Evolutionary conservation across 2,113 vertebrate species (phyloP), one percentile per base, ranked within the genome.

Genomic region (Scatophagus argus): DNA sequence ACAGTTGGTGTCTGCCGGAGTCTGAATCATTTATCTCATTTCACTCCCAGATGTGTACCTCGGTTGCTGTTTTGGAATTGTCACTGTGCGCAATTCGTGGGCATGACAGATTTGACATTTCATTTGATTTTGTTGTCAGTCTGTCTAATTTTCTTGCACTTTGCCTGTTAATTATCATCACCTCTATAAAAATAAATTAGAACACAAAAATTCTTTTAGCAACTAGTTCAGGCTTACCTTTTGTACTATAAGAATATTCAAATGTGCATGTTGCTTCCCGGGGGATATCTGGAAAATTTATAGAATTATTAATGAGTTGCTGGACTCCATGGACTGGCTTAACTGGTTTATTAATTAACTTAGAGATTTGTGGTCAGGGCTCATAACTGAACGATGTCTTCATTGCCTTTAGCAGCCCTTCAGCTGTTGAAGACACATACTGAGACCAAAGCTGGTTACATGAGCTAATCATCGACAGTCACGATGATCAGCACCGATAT

Each of bases 11-110:
- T 72, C 72, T 70, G 74, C 76, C 56, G 80, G 23, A 27, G 68
- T n/a, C n/a, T 80, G 73, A 82, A 81, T 85, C 66, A 79, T 82
- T 85, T 68, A 81, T 87, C 74, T 86, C 72, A 64, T 83, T 86
- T 79, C 75, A 65, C 39, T 79, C 44, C 36, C 72, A 77, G 60
- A 81, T 67, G 17, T 25, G 9, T 23, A 75, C 72, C 69, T 39
- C 34, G 13, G 80, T 59, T 7, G n/a, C 43, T 71, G 59, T 77
- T 51, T 69, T 54, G 25, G 39, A 65, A 65, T 54, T 67, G 67
- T 72, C 79, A 64, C 59, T 8, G 27, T 17, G 39, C 17, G 60
- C 14, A 34, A 32, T 41, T 63, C 21, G 38, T 63, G 36, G 69
- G n/a, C 41, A 55, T 52, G 34, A 75, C 82, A 79, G 63, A 43